phyloP scores from a whole-genome alignment of 2,113 vertebrate genomes.

The Tauraco erythrolophus region DNA sequence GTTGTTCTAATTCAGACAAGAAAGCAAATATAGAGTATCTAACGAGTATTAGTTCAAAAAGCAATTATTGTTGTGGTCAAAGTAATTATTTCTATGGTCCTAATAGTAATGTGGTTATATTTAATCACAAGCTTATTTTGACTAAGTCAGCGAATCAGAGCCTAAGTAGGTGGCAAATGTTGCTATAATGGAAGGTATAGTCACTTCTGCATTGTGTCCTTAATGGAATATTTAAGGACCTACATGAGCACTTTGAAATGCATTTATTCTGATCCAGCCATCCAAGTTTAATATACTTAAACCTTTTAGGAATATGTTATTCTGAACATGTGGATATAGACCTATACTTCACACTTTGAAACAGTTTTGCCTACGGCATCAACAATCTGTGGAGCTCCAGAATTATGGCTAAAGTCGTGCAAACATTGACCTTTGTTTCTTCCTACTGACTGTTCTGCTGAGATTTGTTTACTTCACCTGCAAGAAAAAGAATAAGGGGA shows the following conservation, averaged over 20 bases:
- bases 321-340: background rate
- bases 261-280: background rate
- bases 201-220: background rate
- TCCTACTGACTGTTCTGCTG: background rate
- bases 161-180: background rate
- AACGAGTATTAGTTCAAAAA: slow-evolving; percentile 15
- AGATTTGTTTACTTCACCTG: background rate
- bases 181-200: background rate
- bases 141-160: background rate
- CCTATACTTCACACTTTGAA: slow-evolving; percentile 6
- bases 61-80: background rate
- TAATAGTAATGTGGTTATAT: background rate
- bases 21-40: background rate
- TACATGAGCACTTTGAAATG: background rate
- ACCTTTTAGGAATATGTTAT: background rate
- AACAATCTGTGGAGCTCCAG: background rate
- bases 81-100: background rate
- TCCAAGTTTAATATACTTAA: slow-evolving; percentile 14
- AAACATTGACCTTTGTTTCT: background rate
- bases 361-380: background rate
- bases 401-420: slow-evolving; percentile 4
- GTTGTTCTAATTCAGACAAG: background rate
- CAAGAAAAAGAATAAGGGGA: background rate
- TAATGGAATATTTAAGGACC: background rate
- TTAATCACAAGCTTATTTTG: background rate